phyloP scores from a whole-genome alignment of 2,888 invertebrate species.

The Eudasyphora cyanicolor region DNA sequence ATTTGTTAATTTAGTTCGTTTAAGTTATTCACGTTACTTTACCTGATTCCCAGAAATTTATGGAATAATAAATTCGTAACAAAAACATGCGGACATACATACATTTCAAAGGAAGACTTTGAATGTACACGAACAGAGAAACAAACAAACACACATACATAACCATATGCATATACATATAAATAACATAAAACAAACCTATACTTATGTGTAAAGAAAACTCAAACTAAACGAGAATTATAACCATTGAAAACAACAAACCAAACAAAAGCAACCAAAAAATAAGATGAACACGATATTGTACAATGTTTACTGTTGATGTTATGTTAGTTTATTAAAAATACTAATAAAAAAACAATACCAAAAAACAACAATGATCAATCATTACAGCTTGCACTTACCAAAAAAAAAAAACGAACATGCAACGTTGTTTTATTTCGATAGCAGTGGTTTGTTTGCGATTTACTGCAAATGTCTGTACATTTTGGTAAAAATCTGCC shows the following conservation, averaged over 20 bases:
- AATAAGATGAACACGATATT: slow-evolving; percentile 53
- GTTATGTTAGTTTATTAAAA: slow-evolving; percentile 75
- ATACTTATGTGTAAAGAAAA: slow-evolving; percentile 32
- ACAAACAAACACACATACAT: slow-evolving; percentile 31
- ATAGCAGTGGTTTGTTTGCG: too few species aligned
- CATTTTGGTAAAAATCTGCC: too few species aligned
- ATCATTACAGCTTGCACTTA: slow-evolving; percentile 54
- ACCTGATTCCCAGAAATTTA: slow-evolving; percentile 1
- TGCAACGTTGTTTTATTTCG: slow-evolving; percentile 33
- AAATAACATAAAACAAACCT: not conserved
- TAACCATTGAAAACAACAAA: slow-evolving; percentile 22
- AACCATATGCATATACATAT: slow-evolving; percentile 20
- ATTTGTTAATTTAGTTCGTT: not conserved
- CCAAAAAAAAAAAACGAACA: slow-evolving; percentile 7
- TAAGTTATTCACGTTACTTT: not conserved
- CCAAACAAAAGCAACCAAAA: slow-evolving; percentile 37
- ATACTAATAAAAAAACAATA: slow-evolving; percentile 31
- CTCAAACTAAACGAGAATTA: slow-evolving; percentile 38
- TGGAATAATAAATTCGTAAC: not conserved
- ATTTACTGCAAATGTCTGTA: too few species aligned
- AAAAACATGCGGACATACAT: not conserved
- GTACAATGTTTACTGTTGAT: slow-evolving; percentile 76
- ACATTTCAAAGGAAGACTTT: too few species aligned
- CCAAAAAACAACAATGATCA: slow-evolving; percentile 42
- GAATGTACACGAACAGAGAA: too few species aligned